Evolutionary conservation across 2,113 vertebrate genomes (phyloP).

Genomic region (Myotis davidii): DNA sequence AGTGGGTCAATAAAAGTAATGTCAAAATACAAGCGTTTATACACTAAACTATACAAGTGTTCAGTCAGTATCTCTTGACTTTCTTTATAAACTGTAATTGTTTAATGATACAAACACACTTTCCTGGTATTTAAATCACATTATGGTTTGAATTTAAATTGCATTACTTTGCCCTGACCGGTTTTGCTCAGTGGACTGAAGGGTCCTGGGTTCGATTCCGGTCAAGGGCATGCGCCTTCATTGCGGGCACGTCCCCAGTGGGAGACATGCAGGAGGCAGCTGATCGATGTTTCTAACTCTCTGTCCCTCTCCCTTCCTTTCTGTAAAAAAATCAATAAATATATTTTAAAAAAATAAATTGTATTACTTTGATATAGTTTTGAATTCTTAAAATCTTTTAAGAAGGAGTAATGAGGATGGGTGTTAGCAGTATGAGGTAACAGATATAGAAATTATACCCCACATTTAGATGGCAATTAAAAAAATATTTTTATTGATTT

Average conservation of each 20-base stretch:
- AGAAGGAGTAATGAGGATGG: neutral
- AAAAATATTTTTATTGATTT: no score
- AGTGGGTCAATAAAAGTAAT: slow-evolving; percentile 23
- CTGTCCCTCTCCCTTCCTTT: no score
- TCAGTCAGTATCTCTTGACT: slow-evolving; percentile 15
- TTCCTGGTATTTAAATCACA: slow-evolving; percentile 37
- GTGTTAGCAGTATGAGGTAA: neutral
- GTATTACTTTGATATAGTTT: neutral
- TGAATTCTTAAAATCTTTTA: slow-evolving; percentile 49
- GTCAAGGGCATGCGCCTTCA: no score
- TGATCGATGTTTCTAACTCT: no score
- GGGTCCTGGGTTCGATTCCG: no score
- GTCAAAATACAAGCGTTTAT: slow-evolving; percentile 56
- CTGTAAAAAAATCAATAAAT: no score
- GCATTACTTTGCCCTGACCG: neutral
- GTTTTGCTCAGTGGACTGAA: no score
- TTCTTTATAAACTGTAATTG: slow-evolving; percentile 7
- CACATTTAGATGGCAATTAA: neutral
- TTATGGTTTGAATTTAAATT: slow-evolving; percentile 49
- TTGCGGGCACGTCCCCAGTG: no score
- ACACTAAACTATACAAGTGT: no score
- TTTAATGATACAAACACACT: slow-evolving; percentile 20
- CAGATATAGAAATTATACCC: neutral
- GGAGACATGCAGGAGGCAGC: no score
- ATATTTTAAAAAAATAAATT: neutral